A percentile compares a stretch with the other conserved stretches of the same genome.
phyloP scores from a whole-genome alignment of 2,888 invertebrate species.

The Zeuzera pyrina region DNA sequence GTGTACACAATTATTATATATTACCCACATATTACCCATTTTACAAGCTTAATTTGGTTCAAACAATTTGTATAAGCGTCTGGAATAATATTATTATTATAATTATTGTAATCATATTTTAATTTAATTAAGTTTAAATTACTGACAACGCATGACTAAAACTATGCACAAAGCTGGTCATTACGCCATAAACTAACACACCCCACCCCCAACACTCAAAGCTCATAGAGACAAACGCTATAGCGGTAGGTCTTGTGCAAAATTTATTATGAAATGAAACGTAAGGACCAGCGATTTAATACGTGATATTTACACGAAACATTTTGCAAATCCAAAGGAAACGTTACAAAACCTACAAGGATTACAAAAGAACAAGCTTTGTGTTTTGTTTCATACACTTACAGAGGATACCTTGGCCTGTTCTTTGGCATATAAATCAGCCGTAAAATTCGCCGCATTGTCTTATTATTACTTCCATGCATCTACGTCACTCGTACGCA shows the following conservation, averaged over 20 bases:
- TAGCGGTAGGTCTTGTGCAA: conserved; percentile 50
- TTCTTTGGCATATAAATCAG: conserved; percentile 41
- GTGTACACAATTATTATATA: too few species aligned
- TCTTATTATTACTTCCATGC: conserved; percentile 45
- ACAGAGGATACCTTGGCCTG: conserved; percentile 22
- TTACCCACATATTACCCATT: too few species aligned
- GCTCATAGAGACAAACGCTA: conserved; percentile 38
- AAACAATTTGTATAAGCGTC: too few species aligned
- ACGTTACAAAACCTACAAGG: conserved; percentile 45
- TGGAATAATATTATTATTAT: too few species aligned
- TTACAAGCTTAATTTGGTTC: too few species aligned
- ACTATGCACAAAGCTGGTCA: too few species aligned
- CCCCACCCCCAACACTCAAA: conserved; percentile 9
- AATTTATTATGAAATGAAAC: conserved; percentile 57
- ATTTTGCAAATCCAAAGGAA: conserved; percentile 42
- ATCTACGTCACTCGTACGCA: conserved; percentile 41
- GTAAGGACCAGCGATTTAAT: conserved; percentile 46
- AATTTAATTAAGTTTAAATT: too few species aligned
- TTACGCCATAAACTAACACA: conserved; percentile 10
- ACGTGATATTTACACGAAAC: conserved; percentile 38
- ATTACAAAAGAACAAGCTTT: conserved; percentile 39
- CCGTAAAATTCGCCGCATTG: conserved; percentile 29
- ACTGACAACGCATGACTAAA: too few species aligned
- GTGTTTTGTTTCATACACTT: conserved; percentile 17
- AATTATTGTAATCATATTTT: too few species aligned